Percentiles rank a stretch among this genome's conserved stretches.
These are phyloP conservation scores for Borostomias antarcticus DNA, from an alignment of 2,797 vertebrate species.

Conservation along the genomic window DNA sequence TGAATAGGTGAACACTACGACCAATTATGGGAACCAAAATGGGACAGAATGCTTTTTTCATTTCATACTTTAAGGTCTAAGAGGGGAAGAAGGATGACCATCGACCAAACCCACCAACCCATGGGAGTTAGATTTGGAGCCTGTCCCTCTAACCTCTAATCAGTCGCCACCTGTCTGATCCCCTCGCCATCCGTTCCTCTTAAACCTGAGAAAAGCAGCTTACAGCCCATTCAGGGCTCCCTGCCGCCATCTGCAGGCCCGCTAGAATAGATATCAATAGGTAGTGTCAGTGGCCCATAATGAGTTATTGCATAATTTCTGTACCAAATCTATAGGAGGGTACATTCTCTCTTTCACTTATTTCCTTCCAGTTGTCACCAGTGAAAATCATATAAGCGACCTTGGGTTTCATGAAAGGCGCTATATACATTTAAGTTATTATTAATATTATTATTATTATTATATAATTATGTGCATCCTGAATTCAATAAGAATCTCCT, in stretches of 20 bases:
- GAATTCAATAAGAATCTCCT: not conserved
- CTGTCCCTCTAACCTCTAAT: slow-evolving; percentile 14
- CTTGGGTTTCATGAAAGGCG: too few species aligned
- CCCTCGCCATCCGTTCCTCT: slow-evolving; percentile 35
- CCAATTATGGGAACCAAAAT: too few species aligned
- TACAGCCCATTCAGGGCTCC: slow-evolving; percentile 11
- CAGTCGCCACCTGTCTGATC: slow-evolving; percentile 46
- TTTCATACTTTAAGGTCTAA: too few species aligned
- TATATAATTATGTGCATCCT: not conserved
- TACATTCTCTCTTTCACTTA: too few species aligned
- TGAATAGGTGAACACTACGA: too few species aligned
- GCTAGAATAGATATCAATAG: not conserved
- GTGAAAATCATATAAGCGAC: too few species aligned
- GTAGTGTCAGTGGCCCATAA: not conserved
- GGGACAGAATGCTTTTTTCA: too few species aligned
- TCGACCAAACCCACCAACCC: too few species aligned
- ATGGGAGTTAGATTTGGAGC: not conserved
- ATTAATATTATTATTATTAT: not conserved
- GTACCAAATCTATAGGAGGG: not conserved
- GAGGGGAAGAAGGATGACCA: too few species aligned
- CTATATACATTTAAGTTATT: too few species aligned
- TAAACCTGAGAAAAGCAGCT: slow-evolving; percentile 49
- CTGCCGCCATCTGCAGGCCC: slow-evolving; percentile 27
- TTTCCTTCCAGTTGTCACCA: not conserved
- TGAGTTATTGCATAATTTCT: not conserved